These are phyloP conservation scores for Nyctereutes procyonoides DNA, from an alignment of 2,113 vertebrate genomes.

Conservation along the genomic window DNA sequence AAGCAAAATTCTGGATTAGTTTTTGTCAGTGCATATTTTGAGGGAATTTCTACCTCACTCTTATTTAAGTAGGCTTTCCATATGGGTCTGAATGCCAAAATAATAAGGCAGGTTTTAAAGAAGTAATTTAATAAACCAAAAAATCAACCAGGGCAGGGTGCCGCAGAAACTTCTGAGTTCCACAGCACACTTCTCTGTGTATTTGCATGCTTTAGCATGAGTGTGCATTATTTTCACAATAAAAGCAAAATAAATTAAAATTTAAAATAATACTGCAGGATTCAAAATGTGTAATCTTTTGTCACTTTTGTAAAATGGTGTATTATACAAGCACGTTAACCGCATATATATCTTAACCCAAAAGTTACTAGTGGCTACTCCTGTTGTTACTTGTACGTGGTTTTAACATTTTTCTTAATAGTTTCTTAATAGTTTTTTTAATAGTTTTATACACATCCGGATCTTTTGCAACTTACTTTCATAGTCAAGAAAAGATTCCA, in stretches of 20 bases:
- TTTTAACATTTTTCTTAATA: constrained; percentile 13
- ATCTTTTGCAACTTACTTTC: constrained; percentile 2
- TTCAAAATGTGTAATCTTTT: not conserved
- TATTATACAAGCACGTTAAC: not conserved
- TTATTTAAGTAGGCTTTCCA: constrained; percentile 6
- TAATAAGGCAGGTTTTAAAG: not conserved
- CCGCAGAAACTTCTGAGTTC: not conserved
- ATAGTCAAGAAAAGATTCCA: not conserved
- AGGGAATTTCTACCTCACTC: constrained; percentile 1
- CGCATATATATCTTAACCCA: not conserved
- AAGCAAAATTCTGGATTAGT: constrained; percentile 40
- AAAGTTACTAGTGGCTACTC: not conserved
- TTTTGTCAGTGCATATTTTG: not conserved
- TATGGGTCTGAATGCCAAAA: not conserved
- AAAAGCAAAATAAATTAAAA: constrained; percentile 31
- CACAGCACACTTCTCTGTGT: not conserved
- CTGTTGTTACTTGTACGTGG: not conserved
- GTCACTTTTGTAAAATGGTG: not conserved
- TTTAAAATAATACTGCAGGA: not conserved
- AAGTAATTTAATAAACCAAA: not conserved
- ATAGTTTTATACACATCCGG: not conserved
- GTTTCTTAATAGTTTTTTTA: not conserved
- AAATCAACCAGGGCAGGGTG: not conserved
- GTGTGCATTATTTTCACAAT: not conserved
- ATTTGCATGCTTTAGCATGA: not conserved